A percentile compares a stretch with the other conserved stretches of the same genome.
Evolutionary conservation across 1,140 invertebrate genomes (phyloP).

Genomic region (Drosophila carrolli): DNA sequence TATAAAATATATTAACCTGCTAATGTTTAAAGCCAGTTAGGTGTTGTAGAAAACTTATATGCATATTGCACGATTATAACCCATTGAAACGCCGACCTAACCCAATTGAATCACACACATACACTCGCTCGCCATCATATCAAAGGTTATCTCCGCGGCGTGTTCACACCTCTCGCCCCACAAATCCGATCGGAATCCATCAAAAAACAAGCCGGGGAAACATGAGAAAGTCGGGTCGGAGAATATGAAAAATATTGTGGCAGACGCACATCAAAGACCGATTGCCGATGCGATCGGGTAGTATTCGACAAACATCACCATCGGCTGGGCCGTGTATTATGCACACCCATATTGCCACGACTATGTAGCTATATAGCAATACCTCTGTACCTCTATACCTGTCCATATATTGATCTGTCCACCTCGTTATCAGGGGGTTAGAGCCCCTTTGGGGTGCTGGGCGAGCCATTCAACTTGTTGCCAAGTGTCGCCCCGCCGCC

Average conservation of each 20-base stretch:
- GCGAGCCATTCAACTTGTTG: constrained; percentile 68
- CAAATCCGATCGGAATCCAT: constrained; percentile 42
- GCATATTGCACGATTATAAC: not conserved
- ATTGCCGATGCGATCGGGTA: constrained; percentile 20
- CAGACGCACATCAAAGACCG: constrained; percentile 49
- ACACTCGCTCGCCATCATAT: not conserved
- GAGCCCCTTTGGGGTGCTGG: constrained; percentile 26
- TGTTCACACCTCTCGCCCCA: constrained; percentile 18
- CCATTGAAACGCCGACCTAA: constrained; percentile 23
- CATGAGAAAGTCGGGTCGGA: constrained; percentile 27
- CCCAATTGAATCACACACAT: constrained; percentile 19
- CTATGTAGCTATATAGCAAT: not conserved
- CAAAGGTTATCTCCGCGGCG: constrained; percentile 24
- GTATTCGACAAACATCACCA: constrained; percentile 13
- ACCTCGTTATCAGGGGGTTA: constrained; percentile 44
- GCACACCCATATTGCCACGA: constrained; percentile 6
- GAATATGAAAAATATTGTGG: constrained; percentile 52
- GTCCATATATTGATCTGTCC: constrained; percentile 35
- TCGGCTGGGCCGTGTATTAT: constrained; percentile 15
- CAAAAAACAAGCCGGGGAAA: constrained; percentile 35
- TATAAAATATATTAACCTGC: not conserved
- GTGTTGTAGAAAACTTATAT: not conserved
- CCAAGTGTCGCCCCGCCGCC: constrained; percentile 53
- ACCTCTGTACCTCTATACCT: not conserved
- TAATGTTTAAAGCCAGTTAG: not conserved